phyloP scores from a whole-genome alignment of 2,888 invertebrate species.

The Spilarctia lutea region DNA sequence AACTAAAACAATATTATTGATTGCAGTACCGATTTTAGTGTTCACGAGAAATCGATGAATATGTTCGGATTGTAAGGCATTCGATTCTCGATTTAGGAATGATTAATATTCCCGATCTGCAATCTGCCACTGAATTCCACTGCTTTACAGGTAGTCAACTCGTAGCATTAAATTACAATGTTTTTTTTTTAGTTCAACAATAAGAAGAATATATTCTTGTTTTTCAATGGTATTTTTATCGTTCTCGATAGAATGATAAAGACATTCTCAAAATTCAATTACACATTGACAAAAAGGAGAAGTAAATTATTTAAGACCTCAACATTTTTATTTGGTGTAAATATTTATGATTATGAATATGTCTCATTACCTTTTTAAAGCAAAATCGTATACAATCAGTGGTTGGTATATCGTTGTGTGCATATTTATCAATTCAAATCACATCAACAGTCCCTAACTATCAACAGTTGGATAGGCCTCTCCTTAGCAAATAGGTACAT shows the following conservation, averaged over 20 bases:
- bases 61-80: constrained; percentile 62
- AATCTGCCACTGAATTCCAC: constrained; percentile 84
- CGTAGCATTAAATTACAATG: constrained; percentile 67
- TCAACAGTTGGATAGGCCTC: no score
- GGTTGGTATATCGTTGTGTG: background rate
- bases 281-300: constrained; percentile 2
- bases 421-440: background rate
- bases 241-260: constrained; percentile 43
- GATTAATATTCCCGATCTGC: constrained; percentile 78
- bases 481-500: no score
- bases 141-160: constrained; percentile 71
- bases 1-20: constrained; percentile 56
- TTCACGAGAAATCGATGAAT: constrained; percentile 73
- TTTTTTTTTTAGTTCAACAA: constrained; percentile 51
- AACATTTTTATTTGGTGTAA: background rate
- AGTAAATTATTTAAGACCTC: background rate
- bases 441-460: no score
- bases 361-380: background rate
- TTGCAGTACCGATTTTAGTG: constrained; percentile 47
- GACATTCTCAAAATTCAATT: constrained; percentile 37
- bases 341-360: background rate
- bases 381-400: background rate
- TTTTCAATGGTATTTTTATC: constrained; percentile 48
- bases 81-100: constrained; percentile 72
- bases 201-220: constrained; percentile 32